phyloP scores from a whole-genome alignment of 1,140 invertebrate species.

The Bombus sibiricus region DNA sequence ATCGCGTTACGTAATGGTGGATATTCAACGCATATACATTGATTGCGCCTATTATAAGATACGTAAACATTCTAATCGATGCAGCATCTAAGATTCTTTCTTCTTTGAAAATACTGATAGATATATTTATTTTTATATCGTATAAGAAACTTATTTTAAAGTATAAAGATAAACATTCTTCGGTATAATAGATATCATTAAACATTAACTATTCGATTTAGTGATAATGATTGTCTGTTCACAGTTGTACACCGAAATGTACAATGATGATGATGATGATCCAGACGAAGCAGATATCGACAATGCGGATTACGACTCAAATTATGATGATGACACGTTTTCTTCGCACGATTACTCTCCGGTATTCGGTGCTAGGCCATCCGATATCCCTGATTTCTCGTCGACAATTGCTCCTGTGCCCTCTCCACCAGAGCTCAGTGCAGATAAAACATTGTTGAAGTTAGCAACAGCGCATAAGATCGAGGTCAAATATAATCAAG shows the following conservation, averaged over 20 bases:
- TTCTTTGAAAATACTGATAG: no score
- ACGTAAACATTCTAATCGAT: no score
- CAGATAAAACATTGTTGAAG: conserved; percentile 62
- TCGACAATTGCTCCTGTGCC: conserved; percentile 32
- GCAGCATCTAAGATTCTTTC: no score
- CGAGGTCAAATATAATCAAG: conserved; percentile 55
- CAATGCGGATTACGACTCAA: conserved; percentile 70
- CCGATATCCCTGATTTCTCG: conserved; percentile 33
- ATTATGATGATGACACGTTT: conserved; percentile 62
- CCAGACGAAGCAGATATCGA: conserved; percentile 55
- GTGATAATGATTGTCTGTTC: not conserved
- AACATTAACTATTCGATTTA: not conserved
- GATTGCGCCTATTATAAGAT: no score
- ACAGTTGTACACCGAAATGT: conserved; percentile 72
- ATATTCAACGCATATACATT: not conserved
- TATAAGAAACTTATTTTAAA: not conserved
- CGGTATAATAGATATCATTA: not conserved
- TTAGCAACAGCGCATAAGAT: conserved; percentile 54
- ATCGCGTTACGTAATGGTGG: not conserved
- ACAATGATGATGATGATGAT: conserved; percentile 63
- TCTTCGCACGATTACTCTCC: conserved; percentile 51
- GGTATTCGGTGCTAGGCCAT: conserved; percentile 18
- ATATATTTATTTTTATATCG: no score
- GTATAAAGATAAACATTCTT: not conserved
- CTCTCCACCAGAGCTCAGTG: conserved; percentile 5